These are phyloP conservation scores for Neoitamus cyanurus DNA, from an alignment of 2,888 invertebrate genomes.

Conservation along the genomic window DNA sequence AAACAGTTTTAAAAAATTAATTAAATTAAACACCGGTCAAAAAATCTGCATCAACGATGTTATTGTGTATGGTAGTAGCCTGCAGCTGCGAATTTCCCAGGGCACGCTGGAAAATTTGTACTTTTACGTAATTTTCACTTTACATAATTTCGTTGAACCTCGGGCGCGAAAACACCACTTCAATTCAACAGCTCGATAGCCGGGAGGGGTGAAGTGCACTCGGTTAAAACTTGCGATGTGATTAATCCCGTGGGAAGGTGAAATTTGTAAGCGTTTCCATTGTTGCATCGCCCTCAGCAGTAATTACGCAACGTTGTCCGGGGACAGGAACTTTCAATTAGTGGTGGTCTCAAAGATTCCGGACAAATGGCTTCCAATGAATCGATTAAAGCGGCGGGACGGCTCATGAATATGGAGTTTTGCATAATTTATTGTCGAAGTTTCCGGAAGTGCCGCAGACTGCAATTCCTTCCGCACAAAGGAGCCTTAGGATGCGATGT, in stretches of 20 bases:
- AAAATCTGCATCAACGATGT: too few relatives aligned
- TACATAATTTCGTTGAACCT: background rate
- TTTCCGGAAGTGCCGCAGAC: background rate
- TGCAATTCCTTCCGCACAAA: background rate
- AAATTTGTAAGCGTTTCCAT: background rate
- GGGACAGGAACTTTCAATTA: constrained; percentile 20
- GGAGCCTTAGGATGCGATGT: background rate
- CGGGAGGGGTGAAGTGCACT: background rate
- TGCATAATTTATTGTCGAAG: constrained; percentile 11
- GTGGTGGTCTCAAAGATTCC: constrained; percentile 15
- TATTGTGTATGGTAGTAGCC: too few relatives aligned
- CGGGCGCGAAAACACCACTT: background rate
- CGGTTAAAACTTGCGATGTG: background rate
- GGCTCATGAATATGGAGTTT: constrained; percentile 23
- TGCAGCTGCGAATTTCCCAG: too few relatives aligned
- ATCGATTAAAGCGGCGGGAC: background rate
- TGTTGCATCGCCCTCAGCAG: background rate
- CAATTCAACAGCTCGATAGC: background rate
- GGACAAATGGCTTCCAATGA: constrained; percentile 22
- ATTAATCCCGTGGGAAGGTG: background rate
- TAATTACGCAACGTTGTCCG: background rate
- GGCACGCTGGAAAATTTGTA: background rate
- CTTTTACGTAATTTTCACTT: background rate
- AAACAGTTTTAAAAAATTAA: too few relatives aligned
- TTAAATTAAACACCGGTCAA: too few relatives aligned